Conservation (phyloP, 2,888 invertebrate species). For the Taenaris catops region DNA sequence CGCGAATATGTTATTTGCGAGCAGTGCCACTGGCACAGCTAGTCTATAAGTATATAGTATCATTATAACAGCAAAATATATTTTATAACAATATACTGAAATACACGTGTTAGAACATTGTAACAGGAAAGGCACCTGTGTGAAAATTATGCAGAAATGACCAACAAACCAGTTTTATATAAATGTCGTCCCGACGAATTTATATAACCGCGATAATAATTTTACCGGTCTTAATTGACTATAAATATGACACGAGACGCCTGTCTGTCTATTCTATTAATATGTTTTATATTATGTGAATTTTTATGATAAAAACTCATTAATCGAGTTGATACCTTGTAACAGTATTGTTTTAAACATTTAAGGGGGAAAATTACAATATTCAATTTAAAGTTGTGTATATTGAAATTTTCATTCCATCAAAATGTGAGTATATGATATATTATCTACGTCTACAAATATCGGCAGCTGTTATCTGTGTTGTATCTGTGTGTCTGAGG, state of each 20-base stretch:
- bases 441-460: no score
- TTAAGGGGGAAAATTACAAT: background rate
- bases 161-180: constrained; percentile 23
- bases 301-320: no score
- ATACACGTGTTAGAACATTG: constrained; percentile 24
- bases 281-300: background rate
- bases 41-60: background rate
- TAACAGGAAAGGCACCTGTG: constrained; percentile 23
- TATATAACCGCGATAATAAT: constrained; percentile 21
- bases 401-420: no score
- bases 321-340: no score
- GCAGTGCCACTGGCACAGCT: no score
- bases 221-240: constrained; percentile 21
- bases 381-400: no score
- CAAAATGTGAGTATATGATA: no score
- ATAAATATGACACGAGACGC: constrained; percentile 21
- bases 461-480: no score
- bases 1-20: no score
- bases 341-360: background rate
- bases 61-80: no score
- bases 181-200: constrained; percentile 22
- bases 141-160: constrained; percentile 29
- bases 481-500: no score
- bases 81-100: constrained; percentile 10
- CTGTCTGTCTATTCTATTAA: constrained; percentile 15